Evolutionary conservation across 2,113 vertebrate genomes (phyloP).

Genomic region (Apeltes quadracus): DNA sequence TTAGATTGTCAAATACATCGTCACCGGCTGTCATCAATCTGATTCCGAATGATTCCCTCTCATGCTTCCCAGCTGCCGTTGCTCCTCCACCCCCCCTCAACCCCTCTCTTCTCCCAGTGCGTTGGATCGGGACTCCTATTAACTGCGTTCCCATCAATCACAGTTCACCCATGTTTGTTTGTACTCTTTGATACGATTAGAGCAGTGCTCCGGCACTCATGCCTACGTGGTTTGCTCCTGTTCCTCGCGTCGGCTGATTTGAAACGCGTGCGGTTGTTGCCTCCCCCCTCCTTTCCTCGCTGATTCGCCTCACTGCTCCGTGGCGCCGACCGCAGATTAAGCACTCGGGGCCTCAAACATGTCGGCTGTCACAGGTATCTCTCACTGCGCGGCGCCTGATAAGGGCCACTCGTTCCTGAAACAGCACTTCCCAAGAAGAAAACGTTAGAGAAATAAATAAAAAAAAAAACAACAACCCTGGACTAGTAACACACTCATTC

Average conservation of each 20-base stretch:
- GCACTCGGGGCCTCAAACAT: slow-evolving; percentile 68
- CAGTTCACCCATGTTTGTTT: slow-evolving; percentile 75
- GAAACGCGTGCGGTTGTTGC: slow-evolving; percentile 55
- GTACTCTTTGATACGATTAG: slow-evolving; percentile 77
- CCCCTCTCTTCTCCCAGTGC: slow-evolving; percentile 35
- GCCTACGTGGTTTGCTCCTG: slow-evolving; percentile 28
- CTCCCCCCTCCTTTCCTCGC: slow-evolving; percentile 22
- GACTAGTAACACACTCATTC: slow-evolving; percentile 23
- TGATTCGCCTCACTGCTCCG: slow-evolving; percentile 62
- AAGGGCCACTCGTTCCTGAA: slow-evolving; percentile 67
- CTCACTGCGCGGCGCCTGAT: slow-evolving; percentile 63
- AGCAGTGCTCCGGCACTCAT: slow-evolving; percentile 29
- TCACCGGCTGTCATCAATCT: slow-evolving; percentile 73
- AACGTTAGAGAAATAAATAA: slow-evolving; percentile 43
- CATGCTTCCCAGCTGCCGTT: slow-evolving; percentile 71
- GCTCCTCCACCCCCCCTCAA: slow-evolving; percentile 54
- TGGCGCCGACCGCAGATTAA: slow-evolving; percentile 72
- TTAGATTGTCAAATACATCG: slow-evolving; percentile 74
- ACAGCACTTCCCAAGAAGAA: slow-evolving; percentile 44
- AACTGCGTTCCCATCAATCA: slow-evolving; percentile 74
- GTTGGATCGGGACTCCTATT: slow-evolving; percentile 67
- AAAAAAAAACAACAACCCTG: neutral
- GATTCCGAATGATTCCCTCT: slow-evolving; percentile 68
- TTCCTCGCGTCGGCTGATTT: slow-evolving; percentile 43
- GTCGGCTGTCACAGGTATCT: slow-evolving; percentile 72